phyloP scores from a whole-genome alignment of 2,113 vertebrate species.

The Meleagris gallopavo region DNA sequence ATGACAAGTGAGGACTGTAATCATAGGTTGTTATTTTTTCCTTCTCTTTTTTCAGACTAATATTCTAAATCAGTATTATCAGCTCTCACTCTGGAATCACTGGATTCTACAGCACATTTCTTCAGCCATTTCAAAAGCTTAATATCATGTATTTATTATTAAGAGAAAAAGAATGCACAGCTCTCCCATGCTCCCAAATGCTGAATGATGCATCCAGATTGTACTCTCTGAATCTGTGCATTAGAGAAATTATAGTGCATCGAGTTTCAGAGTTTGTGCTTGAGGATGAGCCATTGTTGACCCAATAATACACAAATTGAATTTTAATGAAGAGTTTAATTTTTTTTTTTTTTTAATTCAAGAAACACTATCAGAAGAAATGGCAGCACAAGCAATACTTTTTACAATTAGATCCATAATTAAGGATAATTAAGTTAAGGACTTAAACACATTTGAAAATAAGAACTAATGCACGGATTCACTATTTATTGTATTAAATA shows the following conservation, averaged over 20 bases:
- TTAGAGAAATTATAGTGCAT: background rate
- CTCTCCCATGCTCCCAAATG: background rate
- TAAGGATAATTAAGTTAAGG: background rate
- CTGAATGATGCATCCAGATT: background rate
- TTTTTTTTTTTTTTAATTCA: background rate
- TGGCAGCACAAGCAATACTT: too few relatives aligned
- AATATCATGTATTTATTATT: background rate
- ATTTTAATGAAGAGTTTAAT: fast-evolving
- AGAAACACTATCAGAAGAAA: background rate
- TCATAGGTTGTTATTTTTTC: background rate
- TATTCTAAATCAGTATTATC: background rate
- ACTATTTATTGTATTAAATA: background rate
- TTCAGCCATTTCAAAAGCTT: background rate
- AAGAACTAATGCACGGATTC: background rate
- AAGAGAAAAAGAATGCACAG: background rate
- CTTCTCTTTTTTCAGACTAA: background rate
- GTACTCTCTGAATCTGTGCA: background rate
- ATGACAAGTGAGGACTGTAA: background rate
- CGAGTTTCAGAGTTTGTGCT: background rate
- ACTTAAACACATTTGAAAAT: background rate
- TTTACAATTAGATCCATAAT: background rate
- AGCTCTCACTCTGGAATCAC: background rate
- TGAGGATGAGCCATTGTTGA: background rate
- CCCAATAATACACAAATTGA: background rate
- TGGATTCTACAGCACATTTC: background rate